Percentiles rank a stretch among this genome's conserved stretches.
Evolutionary conservation across 2,888 invertebrate genomes (phyloP).

Genomic region (Cryptus armator): DNA sequence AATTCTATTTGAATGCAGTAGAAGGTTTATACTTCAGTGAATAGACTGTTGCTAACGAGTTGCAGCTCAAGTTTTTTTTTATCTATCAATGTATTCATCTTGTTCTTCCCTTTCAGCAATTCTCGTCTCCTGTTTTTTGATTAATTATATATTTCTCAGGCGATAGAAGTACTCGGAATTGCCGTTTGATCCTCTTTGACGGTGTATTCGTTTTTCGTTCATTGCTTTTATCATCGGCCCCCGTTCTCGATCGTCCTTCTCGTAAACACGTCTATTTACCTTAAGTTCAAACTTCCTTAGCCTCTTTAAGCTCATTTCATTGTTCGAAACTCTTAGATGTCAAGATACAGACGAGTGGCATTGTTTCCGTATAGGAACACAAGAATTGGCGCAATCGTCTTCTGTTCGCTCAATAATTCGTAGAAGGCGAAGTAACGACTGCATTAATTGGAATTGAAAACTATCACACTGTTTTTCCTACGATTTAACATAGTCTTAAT

Average conservation of each 20-base stretch:
- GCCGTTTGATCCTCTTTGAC: conserved; percentile 13
- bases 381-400: not conserved
- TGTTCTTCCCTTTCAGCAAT: not conserved
- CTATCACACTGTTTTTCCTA: too few species aligned
- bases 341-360: not conserved
- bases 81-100: not conserved
- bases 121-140: not conserved
- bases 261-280: not conserved
- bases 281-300: not conserved
- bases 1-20: conserved; percentile 14
- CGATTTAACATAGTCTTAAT: too few species aligned
- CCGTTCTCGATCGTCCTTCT: not conserved
- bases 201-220: conserved; percentile 1
- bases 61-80: not conserved
- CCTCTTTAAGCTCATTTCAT: not conserved
- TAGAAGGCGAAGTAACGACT: not conserved
- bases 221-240: not conserved
- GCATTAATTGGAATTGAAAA: not conserved
- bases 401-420: not conserved
- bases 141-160: not conserved
- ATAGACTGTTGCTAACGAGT: not conserved
- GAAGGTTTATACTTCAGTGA: not conserved
- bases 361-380: not conserved
- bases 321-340: not conserved
- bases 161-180: conserved; percentile 6